Evolutionary conservation across 2,113 vertebrate species (phyloP), one percentile per base, ranked within the genome.

Genomic region (Lota lota): DNA sequence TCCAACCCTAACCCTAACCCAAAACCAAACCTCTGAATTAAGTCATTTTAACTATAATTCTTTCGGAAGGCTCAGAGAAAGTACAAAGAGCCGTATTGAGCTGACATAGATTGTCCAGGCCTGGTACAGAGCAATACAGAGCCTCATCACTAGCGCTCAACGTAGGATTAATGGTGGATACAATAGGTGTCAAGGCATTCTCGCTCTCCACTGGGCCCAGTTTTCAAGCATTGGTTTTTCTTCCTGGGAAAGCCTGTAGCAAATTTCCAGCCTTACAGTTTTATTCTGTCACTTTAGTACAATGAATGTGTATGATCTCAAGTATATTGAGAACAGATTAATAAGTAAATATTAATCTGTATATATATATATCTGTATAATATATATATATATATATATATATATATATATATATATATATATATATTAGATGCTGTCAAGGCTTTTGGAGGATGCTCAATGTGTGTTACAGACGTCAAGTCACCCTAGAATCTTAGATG

Each of bases 111-210:
- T 70, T 79, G 56, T 63, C 58, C 50, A 65, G 36, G 16, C 57
- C 51, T 61, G 40, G 40, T 47, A 47, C 40, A 47, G 40, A 47
- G 40, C 40, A 47, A 14, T 47, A 47, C 40, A 47, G 40, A 8
- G 40, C 40, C 40, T 47, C 40, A 47, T 47, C 40, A 47, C 40
- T 47, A 14, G 40, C 12, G 10, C 40, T 47, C 40, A 47, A 47
- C 10, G 12, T 47, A 47, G 40, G 40, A 5, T 47, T 47, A 47
- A 47, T 81, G 22, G 71, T 61, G 73, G 56, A 63, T 75, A 72
- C 77, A 87, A 88, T 83, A 79, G 66, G 24, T 66, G 74, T 70
- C 69, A 53, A 68, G 64, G 51, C 65, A 68, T 66, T 53, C 74
- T 68, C 83, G 81, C 8, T 70, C 66, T 79, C 83, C 63, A 2